These are phyloP conservation scores for Parazoanthus darwini DNA, from an alignment of 92 coral and sea anemone genomes.

Conservation along the genomic window DNA sequence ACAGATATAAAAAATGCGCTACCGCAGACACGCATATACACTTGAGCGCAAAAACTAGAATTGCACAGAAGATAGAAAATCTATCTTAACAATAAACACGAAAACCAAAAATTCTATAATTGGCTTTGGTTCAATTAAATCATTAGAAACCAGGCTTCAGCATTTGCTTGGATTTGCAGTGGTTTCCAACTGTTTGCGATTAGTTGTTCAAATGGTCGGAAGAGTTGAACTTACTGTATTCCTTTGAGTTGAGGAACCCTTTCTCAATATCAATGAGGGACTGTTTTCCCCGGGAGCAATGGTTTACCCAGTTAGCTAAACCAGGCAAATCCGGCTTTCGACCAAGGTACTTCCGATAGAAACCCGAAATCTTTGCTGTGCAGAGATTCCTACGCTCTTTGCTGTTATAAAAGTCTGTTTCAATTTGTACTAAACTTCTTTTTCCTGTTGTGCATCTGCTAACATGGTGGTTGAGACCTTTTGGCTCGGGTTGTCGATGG, in stretches of 20 bases:
- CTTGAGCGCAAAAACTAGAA: neutral
- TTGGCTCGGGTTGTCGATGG: too few relatives aligned
- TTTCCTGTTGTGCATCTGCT: too few relatives aligned
- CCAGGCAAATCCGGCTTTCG: neutral
- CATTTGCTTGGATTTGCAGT: too few relatives aligned
- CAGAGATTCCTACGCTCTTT: neutral
- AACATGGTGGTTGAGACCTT: too few relatives aligned
- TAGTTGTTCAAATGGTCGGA: too few relatives aligned
- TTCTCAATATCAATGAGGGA: neutral
- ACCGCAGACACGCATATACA: neutral
- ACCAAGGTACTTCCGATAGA: conserved; percentile 1
- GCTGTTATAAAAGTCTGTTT: too few relatives aligned
- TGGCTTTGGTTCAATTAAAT: neutral
- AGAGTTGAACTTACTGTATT: neutral
- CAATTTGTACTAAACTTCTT: too few relatives aligned
- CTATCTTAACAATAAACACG: too few relatives aligned
- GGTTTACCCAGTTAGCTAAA: neutral
- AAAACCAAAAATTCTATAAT: too few relatives aligned
- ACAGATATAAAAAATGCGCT: too few relatives aligned
- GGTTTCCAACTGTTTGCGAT: too few relatives aligned
- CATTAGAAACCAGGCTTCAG: neutral
- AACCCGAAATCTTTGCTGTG: neutral
- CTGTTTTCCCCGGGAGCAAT: neutral
- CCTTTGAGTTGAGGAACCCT: conserved; percentile 16
- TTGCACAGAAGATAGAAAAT: neutral